These are phyloP conservation scores for Acanthiza pusilla DNA, from an alignment of 2,797 vertebrate genomes.

Conservation along the genomic window DNA sequence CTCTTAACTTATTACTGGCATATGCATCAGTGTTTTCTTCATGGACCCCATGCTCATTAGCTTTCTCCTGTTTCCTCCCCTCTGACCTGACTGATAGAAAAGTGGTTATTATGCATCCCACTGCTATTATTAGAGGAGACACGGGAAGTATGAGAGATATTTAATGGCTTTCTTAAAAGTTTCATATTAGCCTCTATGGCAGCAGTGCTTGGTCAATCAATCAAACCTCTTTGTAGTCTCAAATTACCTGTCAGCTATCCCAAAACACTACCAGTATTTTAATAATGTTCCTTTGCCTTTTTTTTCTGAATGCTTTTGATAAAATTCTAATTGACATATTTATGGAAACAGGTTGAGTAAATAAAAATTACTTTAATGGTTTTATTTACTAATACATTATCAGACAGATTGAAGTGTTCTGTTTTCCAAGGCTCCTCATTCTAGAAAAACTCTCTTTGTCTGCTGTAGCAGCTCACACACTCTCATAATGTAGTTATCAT, in stretches of 20 bases:
- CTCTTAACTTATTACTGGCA: not conserved
- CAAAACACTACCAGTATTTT: not conserved
- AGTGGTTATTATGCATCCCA: not conserved
- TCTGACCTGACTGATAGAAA: not conserved
- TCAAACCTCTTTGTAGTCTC: not conserved
- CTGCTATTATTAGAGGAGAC: not conserved
- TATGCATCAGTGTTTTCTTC: not conserved
- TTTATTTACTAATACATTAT: slow-evolving; percentile 38
- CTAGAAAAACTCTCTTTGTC: not conserved
- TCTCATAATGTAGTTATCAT: slow-evolving; percentile 16
- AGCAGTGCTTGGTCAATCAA: slow-evolving; percentile 13
- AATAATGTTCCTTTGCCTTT: not conserved
- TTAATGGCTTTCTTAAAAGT: slow-evolving; percentile 12
- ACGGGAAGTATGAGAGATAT: not conserved
- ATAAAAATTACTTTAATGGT: not conserved
- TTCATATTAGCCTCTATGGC: not conserved
- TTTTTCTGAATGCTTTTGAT: not conserved
- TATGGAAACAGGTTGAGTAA: not conserved
- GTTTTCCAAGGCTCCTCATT: not conserved
- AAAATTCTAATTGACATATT: slow-evolving; percentile 11
- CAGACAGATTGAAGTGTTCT: not conserved
- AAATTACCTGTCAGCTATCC: slow-evolving; percentile 4
- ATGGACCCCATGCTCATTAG: not conserved
- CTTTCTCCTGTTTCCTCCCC: not conserved
- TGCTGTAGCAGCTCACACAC: not conserved